These are phyloP conservation scores for Parotocinclus haroldoi DNA, from an alignment of 2,797 vertebrate species.

Conservation along the genomic window DNA sequence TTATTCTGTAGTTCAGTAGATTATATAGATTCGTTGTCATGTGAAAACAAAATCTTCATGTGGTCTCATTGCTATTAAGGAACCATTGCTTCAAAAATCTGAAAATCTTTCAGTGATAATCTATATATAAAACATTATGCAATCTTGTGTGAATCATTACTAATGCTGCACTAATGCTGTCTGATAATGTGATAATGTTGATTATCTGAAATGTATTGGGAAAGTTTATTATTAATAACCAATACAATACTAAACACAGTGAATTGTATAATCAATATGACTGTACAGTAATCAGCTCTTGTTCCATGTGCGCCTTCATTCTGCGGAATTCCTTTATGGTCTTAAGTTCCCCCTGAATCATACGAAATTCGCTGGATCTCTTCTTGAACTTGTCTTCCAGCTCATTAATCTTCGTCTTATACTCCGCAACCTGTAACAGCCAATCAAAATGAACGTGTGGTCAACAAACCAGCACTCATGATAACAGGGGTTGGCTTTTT, in stretches of 20 bases:
- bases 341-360: constrained; percentile 55
- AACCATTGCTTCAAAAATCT: no score
- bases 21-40: no score
- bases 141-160: no score
- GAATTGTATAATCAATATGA: constrained; percentile 12
- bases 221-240: no score
- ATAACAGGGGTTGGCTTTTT: constrained; percentile 32
- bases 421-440: constrained; percentile 66
- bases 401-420: constrained; percentile 64
- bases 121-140: neutral
- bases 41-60: neutral
- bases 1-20: no score
- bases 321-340: constrained; percentile 45
- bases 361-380: constrained; percentile 72
- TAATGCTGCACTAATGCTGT: no score
- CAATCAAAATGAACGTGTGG: constrained; percentile 27
- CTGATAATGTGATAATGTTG: no score
- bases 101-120: no score
- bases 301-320: constrained; percentile 75
- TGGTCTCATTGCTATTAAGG: neutral
- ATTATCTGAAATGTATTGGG: no score
- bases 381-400: constrained; percentile 73
- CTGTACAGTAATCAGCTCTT: constrained; percentile 75
- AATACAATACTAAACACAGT: constrained; percentile 43
- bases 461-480: constrained; percentile 9